These are phyloP conservation scores for Drosophila picticornis DNA, from an alignment of 2,888 invertebrate species.

Conservation along the genomic window DNA sequence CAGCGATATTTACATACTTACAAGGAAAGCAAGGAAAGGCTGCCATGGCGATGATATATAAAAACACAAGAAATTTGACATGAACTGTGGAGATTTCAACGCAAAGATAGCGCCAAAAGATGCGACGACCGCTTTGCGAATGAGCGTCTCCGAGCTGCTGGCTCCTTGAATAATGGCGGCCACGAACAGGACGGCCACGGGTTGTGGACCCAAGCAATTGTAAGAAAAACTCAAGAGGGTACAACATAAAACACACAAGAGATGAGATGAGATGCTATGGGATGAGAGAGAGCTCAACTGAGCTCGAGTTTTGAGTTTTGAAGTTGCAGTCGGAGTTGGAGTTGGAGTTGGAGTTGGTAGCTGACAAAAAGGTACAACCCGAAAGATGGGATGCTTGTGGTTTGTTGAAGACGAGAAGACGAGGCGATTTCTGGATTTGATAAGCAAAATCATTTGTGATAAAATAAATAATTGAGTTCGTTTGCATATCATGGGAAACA, in stretches of 20 bases:
- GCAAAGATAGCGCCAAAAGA: constrained; percentile 78
- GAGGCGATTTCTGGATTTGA: constrained; percentile 79
- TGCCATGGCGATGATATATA: constrained; percentile 75
- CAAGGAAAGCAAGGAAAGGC: constrained; percentile 73
- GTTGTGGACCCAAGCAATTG: constrained; percentile 68
- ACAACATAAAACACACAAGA: constrained; percentile 71
- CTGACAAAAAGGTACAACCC: constrained; percentile 61
- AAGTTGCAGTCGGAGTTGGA: constrained; percentile 48
- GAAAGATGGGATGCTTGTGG: constrained; percentile 40
- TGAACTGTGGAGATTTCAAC: constrained; percentile 80
- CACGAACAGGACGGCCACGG: constrained; percentile 61
- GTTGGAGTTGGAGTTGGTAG: constrained; percentile 58
- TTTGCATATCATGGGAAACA: constrained; percentile 83
- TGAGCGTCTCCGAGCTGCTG: constrained; percentile 37
- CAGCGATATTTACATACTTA: constrained; percentile 76
- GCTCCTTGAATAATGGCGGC: constrained; percentile 80
- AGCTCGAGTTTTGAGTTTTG: constrained; percentile 21
- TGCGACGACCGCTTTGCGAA: constrained; percentile 78
- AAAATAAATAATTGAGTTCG: constrained; percentile 84
- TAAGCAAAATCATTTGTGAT: constrained; percentile 82
- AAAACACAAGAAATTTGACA: constrained; percentile 81
- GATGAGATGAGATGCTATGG: constrained; percentile 58
- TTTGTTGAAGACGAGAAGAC: constrained; percentile 66
- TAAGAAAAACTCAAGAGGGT: constrained; percentile 78
- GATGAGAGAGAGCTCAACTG: constrained; percentile 31